Percentiles rank a stretch among this genome's conserved stretches.
Conservation (phyloP, 2,888 invertebrate species). For the Aphodius granarius region DNA sequence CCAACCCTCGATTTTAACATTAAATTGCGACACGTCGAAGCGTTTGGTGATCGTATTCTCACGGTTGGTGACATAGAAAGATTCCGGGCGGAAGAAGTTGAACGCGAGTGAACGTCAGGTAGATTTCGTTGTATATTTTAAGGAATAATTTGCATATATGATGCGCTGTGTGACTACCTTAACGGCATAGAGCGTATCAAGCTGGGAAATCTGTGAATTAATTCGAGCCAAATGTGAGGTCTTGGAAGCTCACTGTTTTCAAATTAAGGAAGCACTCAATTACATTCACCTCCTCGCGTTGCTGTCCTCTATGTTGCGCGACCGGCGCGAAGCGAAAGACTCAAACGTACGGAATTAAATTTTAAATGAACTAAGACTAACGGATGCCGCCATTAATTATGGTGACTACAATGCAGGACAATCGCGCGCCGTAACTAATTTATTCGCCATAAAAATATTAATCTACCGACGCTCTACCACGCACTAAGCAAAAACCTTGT, state of each 20-base stretch:
- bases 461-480: neutral
- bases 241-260: conserved; percentile 30
- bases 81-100: neutral
- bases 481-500: conserved; percentile 1
- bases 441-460: conserved; percentile 30
- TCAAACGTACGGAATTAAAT: conserved; percentile 31
- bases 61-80: neutral
- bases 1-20: conserved; percentile 43
- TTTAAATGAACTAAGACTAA: conserved; percentile 38
- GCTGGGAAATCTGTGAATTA: conserved; percentile 36
- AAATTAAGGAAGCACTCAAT: conserved; percentile 30
- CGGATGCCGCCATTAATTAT: conserved; percentile 37
- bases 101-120: neutral
- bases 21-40: conserved; percentile 44
- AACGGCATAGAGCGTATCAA: conserved; percentile 34
- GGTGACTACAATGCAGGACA: conserved; percentile 34
- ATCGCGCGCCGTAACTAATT: conserved; percentile 37
- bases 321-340: conserved; percentile 19
- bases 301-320: conserved; percentile 23
- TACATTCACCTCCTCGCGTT: conserved; percentile 23
- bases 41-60: neutral
- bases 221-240: conserved; percentile 36
- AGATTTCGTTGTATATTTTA: neutral
- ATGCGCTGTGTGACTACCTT: conserved; percentile 37
- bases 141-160: conserved; percentile 30